phyloP scores from a whole-genome alignment of 2,888 invertebrate genomes.

The Xestia xanthographa region DNA sequence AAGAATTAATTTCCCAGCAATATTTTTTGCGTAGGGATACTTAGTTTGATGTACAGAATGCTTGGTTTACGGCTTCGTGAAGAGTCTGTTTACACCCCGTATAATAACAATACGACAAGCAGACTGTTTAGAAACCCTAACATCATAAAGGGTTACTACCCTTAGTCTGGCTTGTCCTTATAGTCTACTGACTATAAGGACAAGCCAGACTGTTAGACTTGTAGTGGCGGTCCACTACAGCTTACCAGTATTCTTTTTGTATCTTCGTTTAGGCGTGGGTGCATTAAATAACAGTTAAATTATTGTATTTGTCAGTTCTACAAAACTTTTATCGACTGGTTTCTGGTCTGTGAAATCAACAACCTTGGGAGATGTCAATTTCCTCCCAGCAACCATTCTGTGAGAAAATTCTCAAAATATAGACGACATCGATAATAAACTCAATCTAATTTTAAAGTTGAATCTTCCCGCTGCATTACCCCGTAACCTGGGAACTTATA shows the following conservation, averaged over 20 bases:
- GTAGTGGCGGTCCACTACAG: background rate
- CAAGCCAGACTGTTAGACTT: background rate
- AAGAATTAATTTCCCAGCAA: too few species aligned
- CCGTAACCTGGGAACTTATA: conserved; percentile 15
- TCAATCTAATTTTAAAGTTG: conserved; percentile 17
- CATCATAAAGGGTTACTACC: background rate
- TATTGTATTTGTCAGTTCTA: background rate
- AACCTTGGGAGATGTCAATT: too few species aligned
- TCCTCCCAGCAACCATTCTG: background rate
- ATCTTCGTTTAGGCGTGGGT: background rate
- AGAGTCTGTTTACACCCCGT: too few species aligned
- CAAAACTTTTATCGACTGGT: background rate
- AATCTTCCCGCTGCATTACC: conserved; percentile 16
- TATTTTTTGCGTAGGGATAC: too few species aligned
- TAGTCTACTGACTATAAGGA: too few species aligned
- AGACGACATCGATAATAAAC: background rate
- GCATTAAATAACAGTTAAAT: background rate
- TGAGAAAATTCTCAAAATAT: background rate
- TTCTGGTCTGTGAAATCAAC: background rate
- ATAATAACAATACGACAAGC: background rate
- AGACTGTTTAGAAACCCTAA: background rate
- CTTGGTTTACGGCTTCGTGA: too few species aligned
- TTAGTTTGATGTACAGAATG: too few species aligned
- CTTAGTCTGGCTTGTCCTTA: too few species aligned
- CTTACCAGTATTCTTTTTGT: background rate